Evolutionary conservation across 2,113 vertebrate genomes (phyloP).

Genomic region (Erinaceus europaeus): DNA sequence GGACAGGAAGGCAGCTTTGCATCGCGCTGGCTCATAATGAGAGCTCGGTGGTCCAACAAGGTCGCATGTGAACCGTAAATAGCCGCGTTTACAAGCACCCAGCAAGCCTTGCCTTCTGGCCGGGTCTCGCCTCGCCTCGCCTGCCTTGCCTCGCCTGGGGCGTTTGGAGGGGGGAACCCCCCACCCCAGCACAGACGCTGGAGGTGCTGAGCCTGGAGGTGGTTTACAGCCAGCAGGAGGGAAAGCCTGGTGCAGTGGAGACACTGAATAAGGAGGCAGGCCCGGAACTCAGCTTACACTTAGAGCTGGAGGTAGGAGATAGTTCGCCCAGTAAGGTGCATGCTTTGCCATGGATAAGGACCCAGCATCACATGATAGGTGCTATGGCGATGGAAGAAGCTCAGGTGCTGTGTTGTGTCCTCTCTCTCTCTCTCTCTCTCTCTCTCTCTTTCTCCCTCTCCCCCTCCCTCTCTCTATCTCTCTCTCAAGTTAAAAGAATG

Average conservation of each 20-base stretch:
- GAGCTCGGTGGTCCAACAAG: constrained; percentile 17
- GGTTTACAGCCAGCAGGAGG: not conserved
- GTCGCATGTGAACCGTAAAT: not conserved
- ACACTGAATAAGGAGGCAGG: not conserved
- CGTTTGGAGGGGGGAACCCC: not conserved
- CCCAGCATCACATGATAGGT: no score
- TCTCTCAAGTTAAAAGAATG: no score
- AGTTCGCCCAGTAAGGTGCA: not conserved
- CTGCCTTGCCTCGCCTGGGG: not conserved
- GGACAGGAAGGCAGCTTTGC: constrained; percentile 4
- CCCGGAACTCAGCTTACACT: not conserved
- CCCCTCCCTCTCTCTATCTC: no score
- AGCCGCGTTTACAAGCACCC: constrained; percentile 22
- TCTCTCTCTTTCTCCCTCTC: no score
- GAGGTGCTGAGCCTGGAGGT: not conserved
- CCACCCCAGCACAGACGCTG: not conserved
- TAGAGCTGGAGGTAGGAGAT: not conserved
- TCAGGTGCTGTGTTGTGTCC: no score
- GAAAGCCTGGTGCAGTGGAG: not conserved
- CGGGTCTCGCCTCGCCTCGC: constrained; percentile 16
- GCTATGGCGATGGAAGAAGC: no score
- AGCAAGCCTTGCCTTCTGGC: not conserved
- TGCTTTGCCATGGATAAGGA: no score
- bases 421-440: no score
- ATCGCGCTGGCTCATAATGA: not conserved